A percentile compares a stretch with the other conserved stretches of the same genome.
These are phyloP conservation scores for Spilarctia lutea DNA, from an alignment of 2,888 invertebrate species.

Conservation along the genomic window DNA sequence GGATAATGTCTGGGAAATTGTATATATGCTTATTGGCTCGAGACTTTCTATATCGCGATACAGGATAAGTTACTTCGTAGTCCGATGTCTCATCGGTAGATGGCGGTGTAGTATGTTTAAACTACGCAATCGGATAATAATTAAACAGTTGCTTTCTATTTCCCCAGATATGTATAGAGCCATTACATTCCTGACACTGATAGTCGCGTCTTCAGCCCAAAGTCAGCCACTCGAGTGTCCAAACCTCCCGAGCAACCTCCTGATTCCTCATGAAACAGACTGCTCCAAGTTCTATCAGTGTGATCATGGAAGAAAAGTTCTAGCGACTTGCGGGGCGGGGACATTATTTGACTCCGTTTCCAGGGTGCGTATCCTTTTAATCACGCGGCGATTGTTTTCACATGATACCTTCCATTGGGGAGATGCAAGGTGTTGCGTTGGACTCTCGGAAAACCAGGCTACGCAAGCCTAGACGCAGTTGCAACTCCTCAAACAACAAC, in stretches of 20 bases:
- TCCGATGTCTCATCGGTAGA: too few relatives aligned
- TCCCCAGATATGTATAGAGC: conserved; percentile 62
- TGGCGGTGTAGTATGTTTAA: too few relatives aligned
- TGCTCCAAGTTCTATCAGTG: conserved; percentile 52
- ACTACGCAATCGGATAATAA: too few relatives aligned
- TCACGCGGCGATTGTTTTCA: neutral
- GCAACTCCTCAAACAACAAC: too few relatives aligned
- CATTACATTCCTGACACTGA: conserved; percentile 54
- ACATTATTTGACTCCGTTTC: conserved; percentile 27
- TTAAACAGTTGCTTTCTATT: neutral
- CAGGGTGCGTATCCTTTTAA: neutral
- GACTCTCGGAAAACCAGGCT: too few relatives aligned
- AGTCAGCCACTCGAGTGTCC: conserved; percentile 58
- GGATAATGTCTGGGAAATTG: too few relatives aligned
- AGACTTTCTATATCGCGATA: too few relatives aligned
- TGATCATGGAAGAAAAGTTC: conserved; percentile 32
- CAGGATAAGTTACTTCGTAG: too few relatives aligned
- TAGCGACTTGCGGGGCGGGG: conserved; percentile 28
- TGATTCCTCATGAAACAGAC: conserved; percentile 42
- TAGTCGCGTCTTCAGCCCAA: conserved; percentile 62
- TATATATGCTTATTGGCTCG: too few relatives aligned
- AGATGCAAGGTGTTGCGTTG: too few relatives aligned
- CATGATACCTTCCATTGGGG: too few relatives aligned
- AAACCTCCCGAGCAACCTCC: conserved; percentile 27
- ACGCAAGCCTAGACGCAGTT: too few relatives aligned